phyloP scores from a whole-genome alignment of 64 coral and sea anemone species.

The Montipora sp. region DNA sequence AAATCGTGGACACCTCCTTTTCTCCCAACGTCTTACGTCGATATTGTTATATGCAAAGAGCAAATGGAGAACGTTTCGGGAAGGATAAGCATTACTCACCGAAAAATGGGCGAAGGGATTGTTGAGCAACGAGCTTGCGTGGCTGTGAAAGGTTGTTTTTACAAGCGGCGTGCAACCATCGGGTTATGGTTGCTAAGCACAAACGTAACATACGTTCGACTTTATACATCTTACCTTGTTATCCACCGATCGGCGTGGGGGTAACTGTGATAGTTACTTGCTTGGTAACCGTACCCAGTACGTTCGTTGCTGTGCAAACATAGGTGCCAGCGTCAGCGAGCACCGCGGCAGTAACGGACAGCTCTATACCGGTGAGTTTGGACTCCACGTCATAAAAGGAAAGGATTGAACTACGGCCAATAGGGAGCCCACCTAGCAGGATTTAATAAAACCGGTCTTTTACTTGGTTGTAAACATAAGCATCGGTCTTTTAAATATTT shows the following conservation, averaged over 20 bases:
- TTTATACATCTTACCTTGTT: neutral
- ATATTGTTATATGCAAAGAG: too few relatives aligned
- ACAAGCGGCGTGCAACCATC: too few relatives aligned
- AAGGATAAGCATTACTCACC: too few relatives aligned
- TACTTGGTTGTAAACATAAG: neutral
- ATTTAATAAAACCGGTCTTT: neutral
- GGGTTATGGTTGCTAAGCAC: neutral
- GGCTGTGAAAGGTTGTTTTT: too few relatives aligned
- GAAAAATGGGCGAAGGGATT: too few relatives aligned
- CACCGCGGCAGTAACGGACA: slow-evolving; percentile 18
- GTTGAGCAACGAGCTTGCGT: too few relatives aligned
- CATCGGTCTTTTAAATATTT: neutral
- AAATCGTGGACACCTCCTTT: too few relatives aligned
- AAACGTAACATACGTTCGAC: neutral
- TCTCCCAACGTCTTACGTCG: too few relatives aligned
- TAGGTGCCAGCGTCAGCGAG: slow-evolving; percentile 59
- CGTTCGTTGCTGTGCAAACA: slow-evolving; percentile 41
- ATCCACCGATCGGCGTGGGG: neutral
- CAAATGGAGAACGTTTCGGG: too few relatives aligned
- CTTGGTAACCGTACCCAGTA: slow-evolving; percentile 17
- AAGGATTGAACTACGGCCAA: slow-evolving; percentile 8
- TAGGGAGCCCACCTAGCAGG: neutral
- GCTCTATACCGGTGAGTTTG: slow-evolving; percentile 45
- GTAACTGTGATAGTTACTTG: slow-evolving; percentile 18
- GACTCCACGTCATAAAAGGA: slow-evolving; percentile 29